These are phyloP conservation scores for Linepithema humile DNA, from an alignment of 1,140 invertebrate species.

Conservation along the genomic window DNA sequence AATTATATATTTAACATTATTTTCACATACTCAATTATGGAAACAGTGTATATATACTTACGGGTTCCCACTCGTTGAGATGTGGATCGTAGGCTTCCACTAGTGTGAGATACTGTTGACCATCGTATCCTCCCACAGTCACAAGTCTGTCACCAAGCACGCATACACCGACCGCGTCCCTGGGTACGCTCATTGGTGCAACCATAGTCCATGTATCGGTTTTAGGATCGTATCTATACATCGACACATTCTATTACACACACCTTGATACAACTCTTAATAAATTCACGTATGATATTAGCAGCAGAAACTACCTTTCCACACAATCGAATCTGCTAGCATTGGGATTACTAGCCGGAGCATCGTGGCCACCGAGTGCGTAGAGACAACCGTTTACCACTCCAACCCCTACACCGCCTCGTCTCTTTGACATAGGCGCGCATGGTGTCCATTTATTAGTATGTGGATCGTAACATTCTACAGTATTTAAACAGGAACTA, in stretches of 20 bases:
- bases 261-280: neutral
- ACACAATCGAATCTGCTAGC: constrained; percentile 94
- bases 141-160: constrained; percentile 94
- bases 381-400: constrained; percentile 93
- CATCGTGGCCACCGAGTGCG: constrained; percentile 95
- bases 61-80: constrained; percentile 93
- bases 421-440: constrained; percentile 94
- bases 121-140: constrained; percentile 97
- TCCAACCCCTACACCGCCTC: constrained; percentile 95
- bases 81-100: constrained; percentile 97
- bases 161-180: constrained; percentile 96
- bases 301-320: constrained; percentile 92
- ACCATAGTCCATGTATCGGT: constrained; percentile 96
- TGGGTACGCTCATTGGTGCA: constrained; percentile 92
- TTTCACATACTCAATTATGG: neutral
- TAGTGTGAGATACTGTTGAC: constrained; percentile 94
- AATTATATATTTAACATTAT: neutral
- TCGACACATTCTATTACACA: neutral
- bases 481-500: constrained; percentile 94
- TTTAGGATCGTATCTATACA: constrained; percentile 88
- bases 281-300: neutral
- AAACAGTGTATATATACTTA: constrained; percentile 75
- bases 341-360: constrained; percentile 92
- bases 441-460: constrained; percentile 95
- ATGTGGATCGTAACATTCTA: constrained; percentile 96